Conservation (phyloP, 2,888 invertebrate genomes). For the Leistus spinibarbis region DNA sequence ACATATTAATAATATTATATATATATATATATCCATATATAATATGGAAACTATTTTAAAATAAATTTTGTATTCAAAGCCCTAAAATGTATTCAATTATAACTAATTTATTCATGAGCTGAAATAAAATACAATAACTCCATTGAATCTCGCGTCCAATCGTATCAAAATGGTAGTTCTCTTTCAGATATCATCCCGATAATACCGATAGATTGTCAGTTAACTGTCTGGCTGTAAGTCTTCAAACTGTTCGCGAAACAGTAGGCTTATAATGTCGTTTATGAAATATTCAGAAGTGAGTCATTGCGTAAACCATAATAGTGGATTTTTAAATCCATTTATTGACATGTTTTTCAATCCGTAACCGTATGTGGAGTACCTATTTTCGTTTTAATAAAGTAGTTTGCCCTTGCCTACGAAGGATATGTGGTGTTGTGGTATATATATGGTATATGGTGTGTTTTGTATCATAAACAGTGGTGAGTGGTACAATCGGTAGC, state of each 20-base stretch:
- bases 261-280: constrained; percentile 1
- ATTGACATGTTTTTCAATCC: not conserved
- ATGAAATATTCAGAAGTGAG: constrained; percentile 8
- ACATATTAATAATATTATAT: too few species aligned
- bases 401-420: not conserved
- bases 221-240: not conserved
- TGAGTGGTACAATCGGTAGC: not conserved
- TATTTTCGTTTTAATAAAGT: constrained; percentile 3
- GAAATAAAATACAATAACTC: too few species aligned
- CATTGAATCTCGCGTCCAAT: too few species aligned
- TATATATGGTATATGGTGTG: not conserved
- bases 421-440: not conserved
- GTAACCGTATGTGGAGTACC: not conserved
- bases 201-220: constrained; percentile 25
- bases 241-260: not conserved
- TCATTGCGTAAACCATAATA: not conserved
- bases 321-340: not conserved
- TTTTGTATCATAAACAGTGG: not conserved
- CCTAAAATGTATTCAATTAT: not conserved
- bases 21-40: too few species aligned
- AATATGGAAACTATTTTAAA: too few species aligned
- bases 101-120: not conserved
- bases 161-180: constrained; percentile 48
- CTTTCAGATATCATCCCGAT: constrained; percentile 20
- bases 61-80: too few species aligned